phyloP scores from a whole-genome alignment of 2,888 invertebrate species.

The Seira sanloemensis region DNA sequence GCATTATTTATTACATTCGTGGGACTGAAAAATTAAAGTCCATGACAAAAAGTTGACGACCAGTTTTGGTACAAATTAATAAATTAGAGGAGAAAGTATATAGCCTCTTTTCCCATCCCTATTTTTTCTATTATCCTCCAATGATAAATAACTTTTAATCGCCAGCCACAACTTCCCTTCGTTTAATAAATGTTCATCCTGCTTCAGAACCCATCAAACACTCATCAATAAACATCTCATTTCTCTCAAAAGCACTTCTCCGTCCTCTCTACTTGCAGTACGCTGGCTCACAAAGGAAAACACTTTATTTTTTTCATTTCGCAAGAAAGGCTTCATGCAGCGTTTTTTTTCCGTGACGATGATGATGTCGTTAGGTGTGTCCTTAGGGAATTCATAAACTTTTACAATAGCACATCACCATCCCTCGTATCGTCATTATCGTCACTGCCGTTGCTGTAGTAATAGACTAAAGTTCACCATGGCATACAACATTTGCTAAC shows the following conservation, averaged over 20 bases:
- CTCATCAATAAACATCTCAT: not conserved
- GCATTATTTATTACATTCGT: no score
- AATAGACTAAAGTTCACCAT: not conserved
- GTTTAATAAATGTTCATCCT: not conserved
- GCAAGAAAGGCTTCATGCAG: not conserved
- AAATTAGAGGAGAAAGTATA: no score
- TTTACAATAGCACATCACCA: conserved; percentile 29
- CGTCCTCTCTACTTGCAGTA: not conserved
- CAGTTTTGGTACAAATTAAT: no score
- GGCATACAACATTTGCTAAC: no score
- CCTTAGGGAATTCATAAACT: conserved; percentile 36
- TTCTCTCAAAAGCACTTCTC: not conserved
- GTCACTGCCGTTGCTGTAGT: not conserved
- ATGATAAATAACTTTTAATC: not conserved
- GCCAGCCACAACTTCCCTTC: not conserved
- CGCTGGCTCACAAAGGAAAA: not conserved
- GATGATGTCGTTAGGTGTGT: conserved; percentile 6
- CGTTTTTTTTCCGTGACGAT: not conserved
- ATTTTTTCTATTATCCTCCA: not conserved
- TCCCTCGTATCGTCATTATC: not conserved
- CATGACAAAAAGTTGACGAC: no score
- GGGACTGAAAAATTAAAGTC: no score
- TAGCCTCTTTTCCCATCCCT: no score
- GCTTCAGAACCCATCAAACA: not conserved
- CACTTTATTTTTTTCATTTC: not conserved